Conservation (phyloP, 2,888 invertebrate species). For the Megamerina dolium region DNA sequence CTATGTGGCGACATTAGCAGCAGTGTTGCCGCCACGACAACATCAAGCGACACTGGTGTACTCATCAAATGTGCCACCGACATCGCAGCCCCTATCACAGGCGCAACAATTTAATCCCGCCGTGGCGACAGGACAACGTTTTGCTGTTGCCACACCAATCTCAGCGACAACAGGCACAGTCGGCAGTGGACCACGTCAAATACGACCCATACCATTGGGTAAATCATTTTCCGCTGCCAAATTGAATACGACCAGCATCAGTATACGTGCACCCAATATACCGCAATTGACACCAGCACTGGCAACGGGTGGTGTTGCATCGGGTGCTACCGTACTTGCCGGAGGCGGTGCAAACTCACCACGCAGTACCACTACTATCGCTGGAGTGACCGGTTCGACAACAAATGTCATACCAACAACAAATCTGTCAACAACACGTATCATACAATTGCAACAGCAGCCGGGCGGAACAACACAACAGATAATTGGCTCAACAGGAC, state of each 20-base stretch:
- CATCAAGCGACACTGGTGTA: constrained; percentile 48
- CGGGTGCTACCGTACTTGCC: constrained; percentile 25
- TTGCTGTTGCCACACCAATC: constrained; percentile 41
- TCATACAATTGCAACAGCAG: constrained; percentile 48
- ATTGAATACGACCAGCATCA: constrained; percentile 46
- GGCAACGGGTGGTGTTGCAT: constrained; percentile 23
- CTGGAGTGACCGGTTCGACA: constrained; percentile 24
- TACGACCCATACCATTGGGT: constrained; percentile 45
- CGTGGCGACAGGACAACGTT: constrained; percentile 32
- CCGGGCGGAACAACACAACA: constrained; percentile 40
- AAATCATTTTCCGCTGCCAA: constrained; percentile 43
- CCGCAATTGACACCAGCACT: constrained; percentile 37
- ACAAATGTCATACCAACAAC: constrained; percentile 37
- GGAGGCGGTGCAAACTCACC: constrained; percentile 26
- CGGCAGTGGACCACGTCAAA: constrained; percentile 40
- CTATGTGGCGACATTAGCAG: constrained; percentile 44
- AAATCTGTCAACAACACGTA: constrained; percentile 42
- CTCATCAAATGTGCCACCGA: constrained; percentile 38
- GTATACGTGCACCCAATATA: constrained; percentile 45
- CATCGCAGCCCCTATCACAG: constrained; percentile 32
- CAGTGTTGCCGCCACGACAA: constrained; percentile 46
- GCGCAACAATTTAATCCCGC: constrained; percentile 43
- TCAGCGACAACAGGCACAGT: constrained; percentile 22
- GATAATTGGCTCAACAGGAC: constrained; percentile 40
- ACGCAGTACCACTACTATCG: constrained; percentile 22